A percentile compares a stretch with the other conserved stretches of the same genome.
Conservation (phyloP, 2,888 invertebrate genomes). For the Cactoblastis cactorum region DNA sequence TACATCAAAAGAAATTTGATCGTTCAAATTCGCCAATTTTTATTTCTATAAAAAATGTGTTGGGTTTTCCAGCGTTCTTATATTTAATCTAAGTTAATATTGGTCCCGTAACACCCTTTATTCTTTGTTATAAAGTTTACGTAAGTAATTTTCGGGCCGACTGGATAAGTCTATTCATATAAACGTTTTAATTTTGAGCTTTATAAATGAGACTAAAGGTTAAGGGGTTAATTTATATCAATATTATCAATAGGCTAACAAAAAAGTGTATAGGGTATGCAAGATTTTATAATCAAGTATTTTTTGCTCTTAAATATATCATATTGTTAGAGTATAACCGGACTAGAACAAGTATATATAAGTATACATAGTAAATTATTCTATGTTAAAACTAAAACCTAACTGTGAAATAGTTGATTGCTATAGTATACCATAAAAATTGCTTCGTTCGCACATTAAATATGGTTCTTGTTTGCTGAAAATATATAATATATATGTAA, state of each 20-base stretch:
- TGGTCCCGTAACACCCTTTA: not conserved
- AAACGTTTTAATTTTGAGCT: constrained; percentile 2
- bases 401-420: too few species aligned
- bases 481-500: too few species aligned
- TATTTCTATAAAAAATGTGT: not conserved
- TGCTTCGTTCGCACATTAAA: too few species aligned
- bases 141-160: not conserved
- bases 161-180: not conserved
- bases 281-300: too few species aligned
- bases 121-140: not conserved
- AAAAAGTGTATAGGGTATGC: too few species aligned
- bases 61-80: not conserved
- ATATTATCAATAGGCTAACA: not conserved
- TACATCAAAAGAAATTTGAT: not conserved
- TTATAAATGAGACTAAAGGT: constrained; percentile 1
- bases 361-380: too few species aligned
- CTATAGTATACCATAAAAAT: too few species aligned
- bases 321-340: too few species aligned
- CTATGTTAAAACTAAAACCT: too few species aligned
- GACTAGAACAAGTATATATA: too few species aligned
- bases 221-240: not conserved
- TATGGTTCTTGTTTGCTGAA: too few species aligned
- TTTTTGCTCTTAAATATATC: too few species aligned
- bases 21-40: not conserved
- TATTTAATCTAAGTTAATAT: not conserved